Base-by-base conservation (phyloP, 2,113 vertebrate species). In the Melospiza georgiana region DNA sequence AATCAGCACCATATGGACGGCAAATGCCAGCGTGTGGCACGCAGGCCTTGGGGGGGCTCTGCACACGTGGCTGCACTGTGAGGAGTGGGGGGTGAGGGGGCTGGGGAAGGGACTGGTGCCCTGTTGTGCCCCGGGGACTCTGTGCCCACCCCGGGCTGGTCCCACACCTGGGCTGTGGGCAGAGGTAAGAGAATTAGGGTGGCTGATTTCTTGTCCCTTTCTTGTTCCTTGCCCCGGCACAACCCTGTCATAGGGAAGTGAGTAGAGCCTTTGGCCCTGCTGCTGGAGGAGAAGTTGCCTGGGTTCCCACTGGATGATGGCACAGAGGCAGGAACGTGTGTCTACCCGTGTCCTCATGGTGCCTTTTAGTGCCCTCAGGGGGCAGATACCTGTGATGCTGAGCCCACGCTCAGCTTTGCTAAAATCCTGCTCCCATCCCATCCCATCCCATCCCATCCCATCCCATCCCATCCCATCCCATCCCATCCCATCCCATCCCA, bases 321-420 rank as follows among this genome's bases (percentile, higher is more conserved):
- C 17, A 8, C 1, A 4, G 69, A 69, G 31, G 13, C 19, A 48
- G 57, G 46, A 48, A 8, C 1, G 0, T 18, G 54, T 22, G 12
- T 25, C 61, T 15, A 2, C 7, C 21, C 0, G 0, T 8, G 7
- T 80, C 19, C 51, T 37, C 58, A 13, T 15, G 35, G 39, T 0
- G 0, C 23, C 39, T 68, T 33, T 58, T 33, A 35, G 37, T 13
- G 16, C 35, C 33, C 16, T 54, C 7, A 2, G 20, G 61, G 41
- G 35, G 35, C 43, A 55, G 61, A 69, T 10, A 76, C 7, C 22
- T 37, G 30, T 37, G 66, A 41, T 9, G 5, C 74, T 20, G 19
- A 87, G 46, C 11, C 30, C 33, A 23, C 0, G 2, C 4, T 58
- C 41, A 20, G 20, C 41, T 35, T n/a, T 19, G 33, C 33, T 59